A percentile compares a stretch with the other conserved stretches of the same genome.
Conservation (phyloP, 2,888 invertebrate genomes). For the Hemithea aestivaria region DNA sequence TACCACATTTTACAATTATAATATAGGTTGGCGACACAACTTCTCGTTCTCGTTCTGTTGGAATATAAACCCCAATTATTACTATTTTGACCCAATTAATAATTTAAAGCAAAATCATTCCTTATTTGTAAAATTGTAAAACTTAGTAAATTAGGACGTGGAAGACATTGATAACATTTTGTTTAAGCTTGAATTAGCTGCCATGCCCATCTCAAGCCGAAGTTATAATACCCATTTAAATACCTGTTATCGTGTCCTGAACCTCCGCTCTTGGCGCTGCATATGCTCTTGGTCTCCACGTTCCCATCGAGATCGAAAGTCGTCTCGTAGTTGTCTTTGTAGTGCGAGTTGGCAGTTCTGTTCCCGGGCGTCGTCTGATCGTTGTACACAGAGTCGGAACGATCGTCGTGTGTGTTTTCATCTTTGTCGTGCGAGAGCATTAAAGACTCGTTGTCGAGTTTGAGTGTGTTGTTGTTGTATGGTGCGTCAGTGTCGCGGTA, state of each 20-base stretch:
- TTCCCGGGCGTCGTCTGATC: constrained; percentile 40
- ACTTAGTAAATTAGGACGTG: no score
- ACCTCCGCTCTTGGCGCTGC: constrained; percentile 88
- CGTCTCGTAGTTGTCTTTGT: constrained; percentile 88
- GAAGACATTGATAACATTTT: constrained; percentile 14
- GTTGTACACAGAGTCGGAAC: constrained; percentile 58
- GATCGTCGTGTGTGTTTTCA: constrained; percentile 59
- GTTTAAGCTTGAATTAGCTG: not conserved
- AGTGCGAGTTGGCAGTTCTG: constrained; percentile 62
- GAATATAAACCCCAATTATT: no score
- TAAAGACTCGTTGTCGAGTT: constrained; percentile 70
- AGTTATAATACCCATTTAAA: constrained; percentile 16
- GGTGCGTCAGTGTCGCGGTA: constrained; percentile 55
- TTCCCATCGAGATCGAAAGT: constrained; percentile 95
- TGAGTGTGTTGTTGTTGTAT: constrained; percentile 72
- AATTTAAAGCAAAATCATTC: no score
- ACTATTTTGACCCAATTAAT: no score
- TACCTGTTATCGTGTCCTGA: constrained; percentile 91
- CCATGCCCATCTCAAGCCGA: no score
- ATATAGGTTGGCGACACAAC: no score
- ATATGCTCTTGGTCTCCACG: constrained; percentile 93
- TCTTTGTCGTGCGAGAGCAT: constrained; percentile 68
- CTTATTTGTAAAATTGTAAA: no score
- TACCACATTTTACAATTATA: no score
- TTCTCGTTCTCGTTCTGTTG: no score